Evolutionary conservation across 1,140 invertebrate genomes (phyloP).

Genomic region (Leptestheria dahalacensis): DNA sequence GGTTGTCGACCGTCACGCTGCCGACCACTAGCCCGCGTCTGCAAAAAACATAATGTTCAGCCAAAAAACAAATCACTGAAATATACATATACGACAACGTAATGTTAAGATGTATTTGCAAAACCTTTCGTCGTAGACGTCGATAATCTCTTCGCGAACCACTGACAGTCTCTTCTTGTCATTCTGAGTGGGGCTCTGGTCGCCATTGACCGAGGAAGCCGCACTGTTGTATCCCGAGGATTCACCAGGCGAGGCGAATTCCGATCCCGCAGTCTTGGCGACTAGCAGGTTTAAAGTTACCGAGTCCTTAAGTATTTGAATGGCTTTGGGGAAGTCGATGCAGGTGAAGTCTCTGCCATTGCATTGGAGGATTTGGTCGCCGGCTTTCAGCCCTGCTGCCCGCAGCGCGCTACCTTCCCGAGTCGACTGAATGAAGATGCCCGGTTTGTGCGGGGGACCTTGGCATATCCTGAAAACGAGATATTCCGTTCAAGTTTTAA

Average conservation of each 20-base stretch:
- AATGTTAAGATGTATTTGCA: not conserved
- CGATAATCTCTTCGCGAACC: conserved; percentile 40
- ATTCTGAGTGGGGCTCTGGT: conserved; percentile 27
- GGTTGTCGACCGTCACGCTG: conserved; percentile 9
- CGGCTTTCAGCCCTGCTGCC: conserved; percentile 69
- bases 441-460: conserved; percentile 65
- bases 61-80: not conserved
- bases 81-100: not conserved
- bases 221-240: conserved; percentile 65
- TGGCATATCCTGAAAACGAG: conserved; percentile 50
- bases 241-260: conserved; percentile 53
- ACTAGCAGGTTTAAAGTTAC: conserved; percentile 54
- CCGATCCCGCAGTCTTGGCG: conserved; percentile 51
- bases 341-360: conserved; percentile 64
- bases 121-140: conserved; percentile 25
- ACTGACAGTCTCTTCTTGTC: conserved; percentile 41
- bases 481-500: not conserved
- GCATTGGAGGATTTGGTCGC: conserved; percentile 81
- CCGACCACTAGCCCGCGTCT: conserved; percentile 13
- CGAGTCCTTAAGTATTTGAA: conserved; percentile 51
- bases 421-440: conserved; percentile 82
- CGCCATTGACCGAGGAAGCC: conserved; percentile 55
- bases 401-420: conserved; percentile 71
- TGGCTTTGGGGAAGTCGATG: conserved; percentile 61
- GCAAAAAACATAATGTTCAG: not conserved